Evolutionary conservation across 2,113 vertebrate species (phyloP), one percentile per base, ranked within the genome.

Genomic region (Halcyon malimbica): DNA sequence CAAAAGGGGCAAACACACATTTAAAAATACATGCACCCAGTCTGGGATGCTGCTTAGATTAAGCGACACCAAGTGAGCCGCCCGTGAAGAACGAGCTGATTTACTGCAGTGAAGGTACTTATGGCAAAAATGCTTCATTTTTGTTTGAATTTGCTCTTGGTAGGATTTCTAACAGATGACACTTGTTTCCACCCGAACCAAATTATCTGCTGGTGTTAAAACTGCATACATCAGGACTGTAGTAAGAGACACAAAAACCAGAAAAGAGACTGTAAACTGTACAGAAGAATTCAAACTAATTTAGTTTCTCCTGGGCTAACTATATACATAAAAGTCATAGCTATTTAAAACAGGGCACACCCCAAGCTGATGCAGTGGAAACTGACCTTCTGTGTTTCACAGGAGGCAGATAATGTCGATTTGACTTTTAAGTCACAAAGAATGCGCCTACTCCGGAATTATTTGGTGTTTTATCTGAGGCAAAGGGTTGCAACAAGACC

Each of bases 1-100:
- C 37, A 67, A 68, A 29, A 31, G 50, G 63, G 35, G 86, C 53
- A 80, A 60, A 64, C 37, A 6, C 1, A 3, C 56, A 18, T 44
- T 78, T 56, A 12, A 68, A 89, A 86, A 89, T 5, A 75, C 21
- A 50, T 0, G 0, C 1, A 1, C 33, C 17, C 4, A 0, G 9
- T 37, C 4, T 41, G 77, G 56, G 41, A 87, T 0, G 3, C 41
- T n/a, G 83, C 73, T 77, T n/a, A 13, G 26, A 50, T 21, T 31
- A 37, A 73, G 73, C 50, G 59, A 26, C 39, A 11, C 28, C 41
- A 42, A 51, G 33, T 0, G 0, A 82, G 87, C 26, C 1, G 2
- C 50, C 33, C 67, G 50, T 46, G 48, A 68, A 87, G 18, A 29
- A 12, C 0, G 3, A 82, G 31, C 10, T 20, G 42, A 28, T 50